Evolutionary conservation across 2,797 vertebrate genomes (phyloP), one percentile per base, ranked within the genome.

Genomic region (Chrosomus eos): DNA sequence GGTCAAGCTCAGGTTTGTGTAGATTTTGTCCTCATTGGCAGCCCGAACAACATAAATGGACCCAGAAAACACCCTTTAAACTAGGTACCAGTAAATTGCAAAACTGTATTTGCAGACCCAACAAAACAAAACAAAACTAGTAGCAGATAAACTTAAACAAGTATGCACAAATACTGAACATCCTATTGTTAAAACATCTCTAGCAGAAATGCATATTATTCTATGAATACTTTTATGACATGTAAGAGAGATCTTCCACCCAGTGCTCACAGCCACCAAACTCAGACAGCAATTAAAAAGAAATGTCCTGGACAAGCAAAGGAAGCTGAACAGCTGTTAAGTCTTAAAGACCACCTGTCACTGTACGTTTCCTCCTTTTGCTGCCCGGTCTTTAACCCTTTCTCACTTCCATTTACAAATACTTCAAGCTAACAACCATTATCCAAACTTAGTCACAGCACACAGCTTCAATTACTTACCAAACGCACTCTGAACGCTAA

Each of bases 401-500:
- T 85, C 82, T 66, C 21, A 19, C 55, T 83, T 83, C n/a, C 77
- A 58, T 23, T 62, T 51, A 19, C 70, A 48, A 74, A 64, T 67
- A 55, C 67, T 51, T 78, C 48, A 60, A 67, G 71, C 48, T 77
- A 81, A 43, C 55, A 43, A 19, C 70, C n/a, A 62, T 66, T 38
- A 51, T 71, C 38, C 68, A 80, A 82, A 60, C 68, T 85, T 67
- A 58, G 82, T 67, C 73, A 70, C 26, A 72, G 23, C 31, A 64
- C 8, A 85, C 53, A 36, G 66, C 53, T 80, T 84, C 67, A 75
- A 77, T 68, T 80, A 85, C 85, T 84, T 51, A 88, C 85, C 87
- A 48, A 66, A 80, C 7, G 33, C 68, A 70, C 83, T 79, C 55
- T 43, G 62, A 75, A 75, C 60, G 11, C 73, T 66, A 79, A 80